A percentile compares a stretch with the other conserved stretches of the same genome.
Evolutionary conservation across 2,797 vertebrate species (phyloP).

Genomic region (Columba guinea): DNA sequence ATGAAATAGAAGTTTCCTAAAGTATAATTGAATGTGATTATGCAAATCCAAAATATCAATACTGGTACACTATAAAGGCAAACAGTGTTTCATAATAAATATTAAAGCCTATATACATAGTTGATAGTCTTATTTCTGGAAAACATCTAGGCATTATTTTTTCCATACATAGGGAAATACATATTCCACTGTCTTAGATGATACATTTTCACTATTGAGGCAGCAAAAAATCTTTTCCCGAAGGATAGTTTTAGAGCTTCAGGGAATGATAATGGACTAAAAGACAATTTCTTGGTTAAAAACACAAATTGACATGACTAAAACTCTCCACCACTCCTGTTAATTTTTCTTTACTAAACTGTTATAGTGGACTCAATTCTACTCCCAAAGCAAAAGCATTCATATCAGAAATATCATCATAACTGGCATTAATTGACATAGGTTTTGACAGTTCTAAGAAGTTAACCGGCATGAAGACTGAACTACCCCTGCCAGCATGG

Average conservation of each 20-base stretch:
- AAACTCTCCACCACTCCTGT: neutral
- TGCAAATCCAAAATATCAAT: neutral
- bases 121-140: neutral
- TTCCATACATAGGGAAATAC: neutral
- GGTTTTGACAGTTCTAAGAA: neutral
- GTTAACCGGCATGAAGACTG: neutral
- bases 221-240: neutral
- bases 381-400: neutral
- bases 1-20: neutral
- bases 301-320: neutral
- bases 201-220: neutral
- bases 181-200: neutral
- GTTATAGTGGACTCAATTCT: neutral
- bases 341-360: neutral
- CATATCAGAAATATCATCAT: neutral
- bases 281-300: slow-evolving; percentile 21
- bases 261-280: neutral
- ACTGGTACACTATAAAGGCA: neutral
- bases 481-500: neutral
- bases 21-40: neutral
- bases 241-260: neutral
- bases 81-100: neutral
- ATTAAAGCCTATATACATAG: neutral
- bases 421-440: neutral
- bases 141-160: neutral